Conservation (phyloP, 2,797 vertebrate species). For the Notolepis coatsorum region DNA sequence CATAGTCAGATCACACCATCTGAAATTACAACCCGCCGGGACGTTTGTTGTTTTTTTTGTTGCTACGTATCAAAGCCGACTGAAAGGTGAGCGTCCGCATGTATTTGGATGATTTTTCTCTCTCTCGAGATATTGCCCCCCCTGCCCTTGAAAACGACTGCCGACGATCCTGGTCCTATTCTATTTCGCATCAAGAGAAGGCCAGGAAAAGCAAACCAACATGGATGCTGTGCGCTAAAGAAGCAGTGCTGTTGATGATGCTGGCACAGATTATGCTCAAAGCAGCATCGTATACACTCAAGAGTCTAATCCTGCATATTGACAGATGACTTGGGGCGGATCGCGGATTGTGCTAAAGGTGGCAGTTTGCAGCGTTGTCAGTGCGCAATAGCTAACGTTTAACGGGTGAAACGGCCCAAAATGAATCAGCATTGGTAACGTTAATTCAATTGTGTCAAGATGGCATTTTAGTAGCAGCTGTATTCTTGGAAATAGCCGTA, state of each 20-base stretch:
- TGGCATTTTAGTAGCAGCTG: slow-evolving; percentile 43
- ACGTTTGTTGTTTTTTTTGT: slow-evolving; percentile 43
- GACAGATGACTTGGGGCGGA: slow-evolving; percentile 22
- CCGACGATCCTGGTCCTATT: slow-evolving; percentile 52
- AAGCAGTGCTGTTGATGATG: slow-evolving; percentile 63
- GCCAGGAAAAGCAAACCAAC: slow-evolving; percentile 78
- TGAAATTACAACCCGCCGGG: slow-evolving; percentile 44
- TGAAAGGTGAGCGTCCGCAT: slow-evolving; percentile 70
- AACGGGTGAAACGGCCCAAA: slow-evolving; percentile 16
- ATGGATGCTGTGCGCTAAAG: slow-evolving; percentile 83
- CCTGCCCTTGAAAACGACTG: slow-evolving; percentile 54
- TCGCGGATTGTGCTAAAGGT: slow-evolving; percentile 6
- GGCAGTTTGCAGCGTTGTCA: slow-evolving; percentile 6
- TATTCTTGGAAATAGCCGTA: slow-evolving; percentile 1
- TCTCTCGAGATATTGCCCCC: slow-evolving; percentile 6
- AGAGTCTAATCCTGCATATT: slow-evolving; percentile 47
- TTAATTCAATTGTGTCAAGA: slow-evolving; percentile 43
- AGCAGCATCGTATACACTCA: slow-evolving; percentile 43
- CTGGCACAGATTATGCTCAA: slow-evolving; percentile 64
- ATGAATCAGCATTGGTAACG: slow-evolving; percentile 24
- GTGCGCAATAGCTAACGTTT: too few relatives aligned
- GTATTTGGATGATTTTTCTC: background rate
- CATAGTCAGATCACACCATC: slow-evolving; percentile 67
- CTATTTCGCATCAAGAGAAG: slow-evolving; percentile 61
- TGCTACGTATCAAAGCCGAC: slow-evolving; percentile 54